Evolutionary conservation across 2,888 invertebrate genomes (phyloP).

Genomic region (Arrhopalites spinosus): DNA sequence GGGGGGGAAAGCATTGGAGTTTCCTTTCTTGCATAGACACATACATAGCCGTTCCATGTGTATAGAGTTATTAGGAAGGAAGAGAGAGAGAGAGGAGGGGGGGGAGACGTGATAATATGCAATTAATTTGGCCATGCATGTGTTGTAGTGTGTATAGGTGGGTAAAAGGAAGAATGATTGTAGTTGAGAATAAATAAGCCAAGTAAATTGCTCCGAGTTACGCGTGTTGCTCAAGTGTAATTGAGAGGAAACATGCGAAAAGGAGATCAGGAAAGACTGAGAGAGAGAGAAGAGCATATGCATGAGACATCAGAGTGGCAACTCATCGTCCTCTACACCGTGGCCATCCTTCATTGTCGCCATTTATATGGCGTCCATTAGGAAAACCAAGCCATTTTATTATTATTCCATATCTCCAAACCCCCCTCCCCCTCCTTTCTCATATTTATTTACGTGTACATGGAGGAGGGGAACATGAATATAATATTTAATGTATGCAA

Average conservation of each 20-base stretch:
- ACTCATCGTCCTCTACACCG: neutral
- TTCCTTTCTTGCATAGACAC: too few species aligned
- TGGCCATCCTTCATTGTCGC: conserved; percentile 35
- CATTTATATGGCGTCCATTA: conserved; percentile 23
- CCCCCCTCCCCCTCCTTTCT: neutral
- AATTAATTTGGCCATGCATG: neutral
- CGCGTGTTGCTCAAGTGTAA: conserved; percentile 43
- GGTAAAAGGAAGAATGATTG: conserved; percentile 13
- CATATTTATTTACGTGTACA: neutral
- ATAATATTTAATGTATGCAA: too few species aligned
- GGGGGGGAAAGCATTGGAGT: conserved; percentile 3
- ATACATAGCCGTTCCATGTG: too few species aligned
- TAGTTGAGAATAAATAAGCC: conserved; percentile 23
- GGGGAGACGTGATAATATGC: conserved; percentile 13
- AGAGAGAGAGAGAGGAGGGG: conserved; percentile 23
- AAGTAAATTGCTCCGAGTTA: conserved; percentile 9
- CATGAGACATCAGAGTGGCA: neutral
- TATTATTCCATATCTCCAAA: conserved; percentile 10
- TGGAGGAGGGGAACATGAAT: too few species aligned
- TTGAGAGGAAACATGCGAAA: conserved; percentile 49
- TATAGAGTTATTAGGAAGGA: conserved; percentile 24
- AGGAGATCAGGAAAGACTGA: conserved; percentile 37
- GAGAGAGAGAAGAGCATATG: neutral
- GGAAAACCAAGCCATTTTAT: conserved; percentile 30
- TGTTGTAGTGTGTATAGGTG: neutral